Evolutionary conservation across 2,888 invertebrate species (phyloP).

Genomic region (Trimorus sp.): DNA sequence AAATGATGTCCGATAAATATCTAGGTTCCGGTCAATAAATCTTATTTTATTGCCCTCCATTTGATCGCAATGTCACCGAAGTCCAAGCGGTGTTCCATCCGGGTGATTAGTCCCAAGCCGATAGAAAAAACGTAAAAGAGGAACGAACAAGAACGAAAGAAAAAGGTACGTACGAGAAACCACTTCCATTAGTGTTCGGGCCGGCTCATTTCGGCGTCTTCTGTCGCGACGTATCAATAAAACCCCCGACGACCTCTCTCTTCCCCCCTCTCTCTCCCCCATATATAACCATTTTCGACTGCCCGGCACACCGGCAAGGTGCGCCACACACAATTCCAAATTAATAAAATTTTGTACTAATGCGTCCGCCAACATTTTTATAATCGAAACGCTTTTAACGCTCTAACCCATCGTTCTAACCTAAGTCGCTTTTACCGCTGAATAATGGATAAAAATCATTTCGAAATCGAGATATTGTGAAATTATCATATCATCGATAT

Average conservation of each 20-base stretch:
- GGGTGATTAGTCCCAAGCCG: slow-evolving; percentile 60
- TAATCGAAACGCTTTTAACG: slow-evolving; percentile 60
- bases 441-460: slow-evolving; percentile 55
- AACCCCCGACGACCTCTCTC: slow-evolving; percentile 59
- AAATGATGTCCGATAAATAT: slow-evolving; percentile 53
- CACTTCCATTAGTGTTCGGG: slow-evolving; percentile 73
- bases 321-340: slow-evolving; percentile 62
- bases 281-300: slow-evolving; percentile 51
- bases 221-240: slow-evolving; percentile 74
- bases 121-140: slow-evolving; percentile 44
- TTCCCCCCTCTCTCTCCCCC: background rate
- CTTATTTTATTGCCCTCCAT: slow-evolving; percentile 65
- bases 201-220: slow-evolving; percentile 68
- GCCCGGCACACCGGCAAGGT: slow-evolving; percentile 56
- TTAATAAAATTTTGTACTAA: slow-evolving; percentile 62
- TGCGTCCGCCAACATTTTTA: slow-evolving; percentile 59
- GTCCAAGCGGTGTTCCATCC: slow-evolving; percentile 54
- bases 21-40: slow-evolving; percentile 61
- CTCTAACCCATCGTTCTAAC: slow-evolving; percentile 7
- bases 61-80: slow-evolving; percentile 60
- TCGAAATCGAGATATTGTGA: slow-evolving; percentile 39
- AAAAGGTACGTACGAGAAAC: slow-evolving; percentile 57
- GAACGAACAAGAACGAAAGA: slow-evolving; percentile 13
- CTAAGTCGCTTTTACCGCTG: slow-evolving; percentile 29
- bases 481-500: slow-evolving; percentile 58